phyloP scores from a whole-genome alignment of 2,888 invertebrate species.

The Malthinus flaveolus region DNA sequence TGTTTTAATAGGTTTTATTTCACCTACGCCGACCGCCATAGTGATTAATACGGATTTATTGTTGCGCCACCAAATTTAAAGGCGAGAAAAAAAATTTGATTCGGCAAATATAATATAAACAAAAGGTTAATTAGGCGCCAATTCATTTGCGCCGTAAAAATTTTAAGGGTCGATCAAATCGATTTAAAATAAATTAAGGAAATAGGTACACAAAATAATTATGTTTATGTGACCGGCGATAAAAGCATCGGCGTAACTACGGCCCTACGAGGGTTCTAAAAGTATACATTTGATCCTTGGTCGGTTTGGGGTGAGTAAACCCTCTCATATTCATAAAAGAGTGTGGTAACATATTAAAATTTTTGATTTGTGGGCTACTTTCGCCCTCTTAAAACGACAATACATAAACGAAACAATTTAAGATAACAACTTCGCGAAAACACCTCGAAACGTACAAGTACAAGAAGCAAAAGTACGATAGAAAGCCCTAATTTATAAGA shows the following conservation, averaged over 20 bases:
- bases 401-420: background rate
- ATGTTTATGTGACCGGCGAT: background rate
- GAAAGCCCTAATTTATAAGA: slow-evolving; percentile 25
- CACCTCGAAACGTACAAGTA: slow-evolving; percentile 5
- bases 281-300: slow-evolving; percentile 33
- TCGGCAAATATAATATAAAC: background rate
- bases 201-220: background rate
- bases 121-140: background rate
- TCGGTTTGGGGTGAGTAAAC: slow-evolving; percentile 31
- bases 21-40: slow-evolving; percentile 13
- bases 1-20: slow-evolving; percentile 16
- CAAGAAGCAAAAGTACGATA: slow-evolving; percentile 20
- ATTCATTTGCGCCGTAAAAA: background rate
- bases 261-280: slow-evolving; percentile 21
- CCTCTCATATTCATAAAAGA: slow-evolving; percentile 34
- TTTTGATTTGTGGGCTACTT: slow-evolving; percentile 46
- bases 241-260: background rate
- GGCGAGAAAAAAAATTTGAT: background rate
- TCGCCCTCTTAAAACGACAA: slow-evolving; percentile 8
- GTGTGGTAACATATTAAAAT: slow-evolving; percentile 42
- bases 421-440: background rate
- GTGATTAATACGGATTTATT: slow-evolving; percentile 13
- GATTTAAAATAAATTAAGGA: background rate
- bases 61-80: slow-evolving; percentile 7
- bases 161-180: background rate